These are phyloP conservation scores for Saguinus midas DNA, from an alignment of 2,113 vertebrate genomes.

Conservation along the genomic window DNA sequence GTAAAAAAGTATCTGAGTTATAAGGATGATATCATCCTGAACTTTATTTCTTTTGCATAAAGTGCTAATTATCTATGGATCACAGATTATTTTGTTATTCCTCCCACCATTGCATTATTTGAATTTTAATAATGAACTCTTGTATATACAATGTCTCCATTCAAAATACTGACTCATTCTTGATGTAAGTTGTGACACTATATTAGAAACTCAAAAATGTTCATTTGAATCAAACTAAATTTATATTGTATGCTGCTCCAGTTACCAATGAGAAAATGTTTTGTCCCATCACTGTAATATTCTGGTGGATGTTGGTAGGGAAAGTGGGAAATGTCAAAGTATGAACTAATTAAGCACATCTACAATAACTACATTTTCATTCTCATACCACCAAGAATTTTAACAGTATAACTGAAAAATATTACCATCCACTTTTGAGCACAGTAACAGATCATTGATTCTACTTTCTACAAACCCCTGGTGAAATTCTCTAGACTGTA, in stretches of 20 bases:
- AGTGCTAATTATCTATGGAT: background rate
- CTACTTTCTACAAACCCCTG: background rate
- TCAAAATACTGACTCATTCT: conserved; percentile 11
- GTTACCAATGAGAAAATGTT: background rate
- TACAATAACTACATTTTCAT: background rate
- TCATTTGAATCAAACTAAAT: conserved; percentile 40
- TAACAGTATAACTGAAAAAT: background rate
- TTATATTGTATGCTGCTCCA: background rate
- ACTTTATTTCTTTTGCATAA: background rate
- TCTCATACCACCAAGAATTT: conserved; percentile 29
- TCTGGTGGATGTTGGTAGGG: background rate
- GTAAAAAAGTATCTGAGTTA: background rate
- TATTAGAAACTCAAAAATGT: conserved; percentile 4
- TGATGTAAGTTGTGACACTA: background rate
- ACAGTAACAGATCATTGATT: conserved; percentile 4
- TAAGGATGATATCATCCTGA: background rate
- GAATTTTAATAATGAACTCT: background rate
- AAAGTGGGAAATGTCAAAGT: background rate
- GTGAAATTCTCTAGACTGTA: background rate
- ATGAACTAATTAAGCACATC: background rate
- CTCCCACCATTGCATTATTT: background rate
- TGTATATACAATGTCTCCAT: background rate
- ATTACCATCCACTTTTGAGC: background rate
- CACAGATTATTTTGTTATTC: conserved; percentile 14
- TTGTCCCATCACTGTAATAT: background rate